Percentiles rank a stretch among this genome's conserved stretches.
phyloP scores from a whole-genome alignment of 1,140 invertebrate genomes.

The Achroia grisella region DNA sequence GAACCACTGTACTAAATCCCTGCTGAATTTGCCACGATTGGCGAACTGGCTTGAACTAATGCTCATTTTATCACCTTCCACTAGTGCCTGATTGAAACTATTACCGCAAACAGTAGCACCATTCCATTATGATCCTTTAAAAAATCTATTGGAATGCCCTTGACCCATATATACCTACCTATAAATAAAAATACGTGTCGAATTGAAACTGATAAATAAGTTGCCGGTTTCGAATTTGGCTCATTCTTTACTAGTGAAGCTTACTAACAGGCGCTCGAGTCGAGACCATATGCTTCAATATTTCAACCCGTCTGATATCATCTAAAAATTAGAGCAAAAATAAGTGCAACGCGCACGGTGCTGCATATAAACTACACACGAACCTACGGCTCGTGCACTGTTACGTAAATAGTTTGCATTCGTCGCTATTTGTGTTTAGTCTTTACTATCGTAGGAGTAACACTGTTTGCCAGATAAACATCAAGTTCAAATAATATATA shows the following conservation, averaged over 20 bases:
- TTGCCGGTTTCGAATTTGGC: no score
- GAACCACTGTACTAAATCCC: no score
- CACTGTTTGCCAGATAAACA: background rate
- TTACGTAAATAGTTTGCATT: conserved; percentile 17
- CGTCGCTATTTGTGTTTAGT: conserved; percentile 5
- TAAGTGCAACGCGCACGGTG: conserved; percentile 6
- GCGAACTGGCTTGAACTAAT: no score
- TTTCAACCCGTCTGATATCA: conserved; percentile 42
- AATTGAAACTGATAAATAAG: no score
- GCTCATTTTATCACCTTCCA: no score
- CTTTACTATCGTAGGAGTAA: conserved; percentile 3
- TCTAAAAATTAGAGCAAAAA: conserved; percentile 28
- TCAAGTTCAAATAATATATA: background rate
- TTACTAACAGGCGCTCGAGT: background rate
- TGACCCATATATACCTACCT: no score
- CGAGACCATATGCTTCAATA: conserved; percentile 23
- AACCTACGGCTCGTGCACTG: background rate
- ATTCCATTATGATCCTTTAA: no score
- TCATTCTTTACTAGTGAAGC: background rate
- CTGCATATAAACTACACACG: background rate
- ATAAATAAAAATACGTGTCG: no score
- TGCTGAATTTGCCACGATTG: no score
- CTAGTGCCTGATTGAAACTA: no score
- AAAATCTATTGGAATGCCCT: no score
- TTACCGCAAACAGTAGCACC: no score